Base-by-base conservation (phyloP, 2,888 invertebrate species). In the Rotaria sp. region DNA sequence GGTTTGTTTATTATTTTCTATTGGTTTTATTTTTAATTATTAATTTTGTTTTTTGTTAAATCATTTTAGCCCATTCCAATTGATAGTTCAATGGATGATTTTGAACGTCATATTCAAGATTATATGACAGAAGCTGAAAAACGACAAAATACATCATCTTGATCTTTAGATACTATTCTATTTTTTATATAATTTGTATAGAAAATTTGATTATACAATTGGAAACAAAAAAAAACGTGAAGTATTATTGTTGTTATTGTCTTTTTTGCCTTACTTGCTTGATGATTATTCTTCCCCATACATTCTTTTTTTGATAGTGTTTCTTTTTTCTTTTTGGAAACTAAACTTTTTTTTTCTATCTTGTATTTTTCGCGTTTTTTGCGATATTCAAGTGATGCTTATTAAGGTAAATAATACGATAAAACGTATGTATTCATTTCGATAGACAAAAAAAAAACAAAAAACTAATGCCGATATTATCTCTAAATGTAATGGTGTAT, bases 61-160 rank as follows among this genome's bases (percentile, higher is more conserved):
- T 50, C 50, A 50, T 80, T 80, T 80, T 80, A 80, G 80, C 80
- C 45, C 2, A 45, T 80, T 45, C 45, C 41, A 2, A 15, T n/a
- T 45, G 45, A 80, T 45, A 45, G 45, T 45, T n/a, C 80, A n/a
- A 80, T 80, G 45, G 80, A 80, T n/a, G 80, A 80, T 80, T 80
- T 80, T 45, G 45, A 80, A 45, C 15, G 15, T 67, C 67, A 21
- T 21, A 35, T 67, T 30, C 67, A 67, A 67, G 8, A 35, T 26
- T 67, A 67, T 35, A 35, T 67, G 1, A 18, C 18, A 35, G 35
- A 67, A 21, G 35, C 67, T 67, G 15, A 38, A 38, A 67, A 67
- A 67, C 67, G 38, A 35, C 13, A 35, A 21, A 0, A 67, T 67
- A 38, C 21, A 67, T 35, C 67, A 21, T 67, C 35, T 35, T 67